phyloP scores from a whole-genome alignment of 2,113 vertebrate genomes.

The Pomatostomus ruficeps region DNA sequence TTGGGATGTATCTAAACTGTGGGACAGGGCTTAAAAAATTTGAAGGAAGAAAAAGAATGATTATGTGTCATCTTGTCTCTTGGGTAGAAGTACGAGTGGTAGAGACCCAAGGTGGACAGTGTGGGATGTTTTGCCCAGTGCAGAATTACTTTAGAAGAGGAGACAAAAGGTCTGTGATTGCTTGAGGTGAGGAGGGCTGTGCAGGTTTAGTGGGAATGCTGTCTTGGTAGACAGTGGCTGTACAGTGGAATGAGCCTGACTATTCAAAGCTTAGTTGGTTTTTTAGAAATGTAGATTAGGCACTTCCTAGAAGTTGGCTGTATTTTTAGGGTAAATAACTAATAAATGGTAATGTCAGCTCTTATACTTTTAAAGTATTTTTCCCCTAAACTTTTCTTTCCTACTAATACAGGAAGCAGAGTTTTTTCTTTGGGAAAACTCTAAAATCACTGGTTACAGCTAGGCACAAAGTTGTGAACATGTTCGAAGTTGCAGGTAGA shows the following conservation, averaged over 20 bases:
- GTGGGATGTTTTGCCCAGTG: fast-evolving
- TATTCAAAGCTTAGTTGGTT: not conserved
- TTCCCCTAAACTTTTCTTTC: not conserved
- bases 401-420: not conserved
- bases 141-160: not conserved
- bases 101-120: fast-evolving
- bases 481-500: not conserved
- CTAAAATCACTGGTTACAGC: not conserved
- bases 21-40: not conserved
- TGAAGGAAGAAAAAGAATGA: not conserved
- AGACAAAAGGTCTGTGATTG: not conserved
- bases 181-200: not conserved
- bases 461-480: not conserved
- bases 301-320: not conserved
- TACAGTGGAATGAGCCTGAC: not conserved
- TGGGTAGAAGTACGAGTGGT: not conserved
- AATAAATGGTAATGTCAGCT: not conserved
- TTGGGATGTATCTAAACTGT: not conserved
- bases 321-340: not conserved
- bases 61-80: not conserved
- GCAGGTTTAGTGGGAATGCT: not conserved
- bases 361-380: not conserved
- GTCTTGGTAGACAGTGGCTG: not conserved
- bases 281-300: not conserved
- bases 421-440: not conserved